Evolutionary conservation across 2,113 vertebrate genomes (phyloP).

Genomic region (Zeus faber): DNA sequence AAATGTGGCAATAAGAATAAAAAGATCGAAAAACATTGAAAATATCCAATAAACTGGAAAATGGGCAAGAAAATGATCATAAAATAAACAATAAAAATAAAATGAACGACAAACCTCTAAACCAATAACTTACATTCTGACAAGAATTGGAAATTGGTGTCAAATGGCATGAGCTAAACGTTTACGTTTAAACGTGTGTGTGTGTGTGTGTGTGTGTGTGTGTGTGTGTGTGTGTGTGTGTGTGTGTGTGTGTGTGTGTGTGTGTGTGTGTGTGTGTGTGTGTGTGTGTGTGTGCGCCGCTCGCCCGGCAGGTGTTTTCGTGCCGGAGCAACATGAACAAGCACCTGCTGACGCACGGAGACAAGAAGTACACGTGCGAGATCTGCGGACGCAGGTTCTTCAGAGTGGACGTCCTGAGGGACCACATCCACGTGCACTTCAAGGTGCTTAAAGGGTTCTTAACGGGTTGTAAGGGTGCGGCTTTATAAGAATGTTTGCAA

Average conservation of each 20-base stretch:
- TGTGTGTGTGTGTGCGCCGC: slow-evolving; percentile 1
- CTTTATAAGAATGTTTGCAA: too few relatives aligned
- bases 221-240: neutral
- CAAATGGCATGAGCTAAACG: too few relatives aligned
- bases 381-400: slow-evolving; percentile 98
- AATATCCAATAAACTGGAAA: too few relatives aligned
- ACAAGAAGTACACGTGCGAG: slow-evolving; percentile 99
- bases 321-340: slow-evolving; percentile 99
- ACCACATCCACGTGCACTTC: slow-evolving; percentile 98
- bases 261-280: neutral
- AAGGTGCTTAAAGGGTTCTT: slow-evolving; percentile 78
- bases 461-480: too few relatives aligned
- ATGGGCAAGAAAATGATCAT: too few relatives aligned
- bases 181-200: too few relatives aligned
- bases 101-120: too few relatives aligned
- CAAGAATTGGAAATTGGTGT: too few relatives aligned
- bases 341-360: slow-evolving; percentile 94
- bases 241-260: neutral
- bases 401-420: slow-evolving; percentile 93
- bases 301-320: slow-evolving; percentile 98
- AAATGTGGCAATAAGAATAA: too few relatives aligned
- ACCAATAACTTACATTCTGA: too few relatives aligned
- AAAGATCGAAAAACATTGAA: too few relatives aligned
- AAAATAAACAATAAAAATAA: too few relatives aligned
- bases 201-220: neutral